Conservation (phyloP, 2,797 vertebrate species). For the Mastacembelus armatus region DNA sequence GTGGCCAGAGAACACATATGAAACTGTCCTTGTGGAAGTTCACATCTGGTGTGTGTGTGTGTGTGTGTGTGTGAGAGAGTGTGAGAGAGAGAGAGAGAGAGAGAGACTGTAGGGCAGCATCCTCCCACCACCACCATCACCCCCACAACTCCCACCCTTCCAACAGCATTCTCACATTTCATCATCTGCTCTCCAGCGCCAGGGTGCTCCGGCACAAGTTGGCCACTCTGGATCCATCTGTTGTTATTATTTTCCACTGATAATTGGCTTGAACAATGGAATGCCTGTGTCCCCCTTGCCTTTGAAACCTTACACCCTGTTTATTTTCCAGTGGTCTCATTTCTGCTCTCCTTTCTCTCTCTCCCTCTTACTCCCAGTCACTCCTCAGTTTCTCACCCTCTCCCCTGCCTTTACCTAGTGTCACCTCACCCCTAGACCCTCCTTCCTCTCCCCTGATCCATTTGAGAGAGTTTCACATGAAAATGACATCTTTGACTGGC, state of each 20-base stretch:
- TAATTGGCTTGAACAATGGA: slow-evolving; percentile 99
- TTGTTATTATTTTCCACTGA: slow-evolving; percentile 99
- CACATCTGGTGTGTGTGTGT: slow-evolving; percentile 90
- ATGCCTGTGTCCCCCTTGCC: slow-evolving; percentile 94
- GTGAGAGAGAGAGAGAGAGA: slow-evolving; percentile 77
- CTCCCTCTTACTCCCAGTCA: slow-evolving; percentile 52
- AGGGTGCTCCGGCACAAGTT: slow-evolving; percentile 91
- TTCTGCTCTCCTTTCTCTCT: slow-evolving; percentile 55
- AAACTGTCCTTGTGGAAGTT: slow-evolving; percentile 91
- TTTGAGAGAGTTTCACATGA: slow-evolving; percentile 81
- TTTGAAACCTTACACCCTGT: slow-evolving; percentile 98
- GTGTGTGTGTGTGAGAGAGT: slow-evolving; percentile 76
- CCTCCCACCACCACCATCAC: slow-evolving; percentile 33
- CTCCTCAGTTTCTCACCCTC: slow-evolving; percentile 33
- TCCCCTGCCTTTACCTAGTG: slow-evolving; percentile 57
- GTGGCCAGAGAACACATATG: slow-evolving; percentile 73
- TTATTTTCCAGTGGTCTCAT: slow-evolving; percentile 95
- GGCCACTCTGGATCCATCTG: slow-evolving; percentile 98
- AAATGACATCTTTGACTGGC: slow-evolving; percentile 86
- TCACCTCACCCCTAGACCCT: slow-evolving; percentile 20
- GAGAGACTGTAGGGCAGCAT: slow-evolving; percentile 79
- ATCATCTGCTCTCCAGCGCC: slow-evolving; percentile 87
- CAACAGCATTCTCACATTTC: slow-evolving; percentile 81
- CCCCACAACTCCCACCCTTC: slow-evolving; percentile 26
- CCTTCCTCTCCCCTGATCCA: slow-evolving; percentile 61